Evolutionary conservation across 2,888 invertebrate genomes (phyloP), one percentile per base, ranked within the genome.

Genomic region (Morpho helenor): DNA sequence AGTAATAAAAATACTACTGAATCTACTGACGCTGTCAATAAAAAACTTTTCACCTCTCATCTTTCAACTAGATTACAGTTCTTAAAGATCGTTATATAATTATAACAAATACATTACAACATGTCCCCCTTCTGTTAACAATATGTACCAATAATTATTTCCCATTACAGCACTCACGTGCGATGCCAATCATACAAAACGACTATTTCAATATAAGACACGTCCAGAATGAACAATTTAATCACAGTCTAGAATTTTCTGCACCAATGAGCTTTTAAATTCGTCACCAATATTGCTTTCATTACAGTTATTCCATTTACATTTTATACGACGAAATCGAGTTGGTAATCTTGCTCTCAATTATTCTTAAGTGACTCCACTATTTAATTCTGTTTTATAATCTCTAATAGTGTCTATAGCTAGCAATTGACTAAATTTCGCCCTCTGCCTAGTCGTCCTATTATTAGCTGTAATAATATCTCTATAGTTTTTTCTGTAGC

Each of bases 181-280:
- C 80, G 69, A 76, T 77, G 87, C 87, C 87, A 87, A 87, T 87
- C 78, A 84, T 87, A 88, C 82, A 87, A 87, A 88, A 82, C 82
- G 85, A 84, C 89, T 90, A 90, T 88, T 89, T 86, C 85, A 90
- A 89, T 90, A 90, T 90, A 89, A 90, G 90, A 90, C 90, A 89
- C 90, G 86, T 87, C 82, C 87, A 76, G 81, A 82, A 87, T 87
- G 88, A 88, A 90, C 89, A 87, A 84, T 88, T 87, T 83, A 83
- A 90, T 90, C 89, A 90, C 90, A 89, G 90, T 88, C 87, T 85
- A 89, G 85, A 87, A 88, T 84, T 83, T 88, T 87, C 89, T 87
- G 89, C 89, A 89, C 89, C 89, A 84, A 87, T 87, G 83, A 87
- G 84, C 84, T 82, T 82, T 81, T 87, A 87, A 88, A 87, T 88